Percentiles rank a stretch among this genome's conserved stretches.
Conservation (phyloP, 2,888 invertebrate genomes). For the Folsomia manolachei region DNA sequence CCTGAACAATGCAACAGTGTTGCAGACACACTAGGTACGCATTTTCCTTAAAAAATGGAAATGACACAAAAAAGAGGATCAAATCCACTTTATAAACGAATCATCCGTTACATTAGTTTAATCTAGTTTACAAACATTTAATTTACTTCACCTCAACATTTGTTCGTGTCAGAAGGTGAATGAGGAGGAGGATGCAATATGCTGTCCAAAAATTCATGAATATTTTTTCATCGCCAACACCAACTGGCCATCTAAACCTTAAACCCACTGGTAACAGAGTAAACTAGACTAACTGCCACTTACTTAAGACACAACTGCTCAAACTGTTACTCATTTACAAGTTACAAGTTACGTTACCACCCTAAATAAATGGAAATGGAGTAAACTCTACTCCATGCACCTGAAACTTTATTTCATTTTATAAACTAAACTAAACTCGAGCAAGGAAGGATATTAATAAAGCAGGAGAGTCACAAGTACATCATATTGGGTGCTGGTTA, state of each 20-base stretch:
- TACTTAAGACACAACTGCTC: too few relatives aligned
- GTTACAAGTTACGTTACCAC: too few relatives aligned
- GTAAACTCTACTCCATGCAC: not conserved
- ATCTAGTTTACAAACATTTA: too few relatives aligned
- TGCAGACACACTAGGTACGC: too few relatives aligned
- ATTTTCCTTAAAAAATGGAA: too few relatives aligned
- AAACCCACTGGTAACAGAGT: too few relatives aligned
- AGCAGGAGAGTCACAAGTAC: not conserved
- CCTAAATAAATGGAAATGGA: not conserved
- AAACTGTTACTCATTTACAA: not conserved
- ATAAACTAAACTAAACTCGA: too few relatives aligned
- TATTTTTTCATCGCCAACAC: slow-evolving; percentile 10
- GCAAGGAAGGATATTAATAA: not conserved
- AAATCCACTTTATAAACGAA: not conserved
- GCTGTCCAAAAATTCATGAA: slow-evolving; percentile 18
- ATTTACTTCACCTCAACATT: too few relatives aligned
- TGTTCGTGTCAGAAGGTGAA: not conserved
- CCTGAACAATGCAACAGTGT: too few relatives aligned
- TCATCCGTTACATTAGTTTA: not conserved
- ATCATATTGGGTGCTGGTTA: not conserved
- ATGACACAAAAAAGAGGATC: too few relatives aligned
- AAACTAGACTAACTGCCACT: too few relatives aligned
- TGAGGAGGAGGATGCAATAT: slow-evolving; percentile 16
- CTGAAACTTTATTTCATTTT: too few relatives aligned
- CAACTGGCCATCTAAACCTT: not conserved